Base-by-base conservation (phyloP, 2,113 vertebrate species). In the Piaya cayana region DNA sequence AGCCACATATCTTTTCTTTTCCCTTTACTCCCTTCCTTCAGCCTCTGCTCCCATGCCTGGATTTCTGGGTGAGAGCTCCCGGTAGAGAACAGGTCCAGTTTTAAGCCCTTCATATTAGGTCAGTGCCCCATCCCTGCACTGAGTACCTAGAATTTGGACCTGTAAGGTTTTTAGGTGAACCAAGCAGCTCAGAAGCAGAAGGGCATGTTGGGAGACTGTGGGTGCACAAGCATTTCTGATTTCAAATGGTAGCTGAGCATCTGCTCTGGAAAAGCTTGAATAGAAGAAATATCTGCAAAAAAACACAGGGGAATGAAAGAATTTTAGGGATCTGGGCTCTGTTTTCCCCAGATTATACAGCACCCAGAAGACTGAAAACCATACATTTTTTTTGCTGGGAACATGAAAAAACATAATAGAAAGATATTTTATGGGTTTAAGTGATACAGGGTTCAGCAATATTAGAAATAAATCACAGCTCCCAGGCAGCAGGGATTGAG, bases 191-290 rank as follows among this genome's bases (percentile, higher is more conserved):
- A 45, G 37, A 39, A 80, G 9, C 7, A 36, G 27, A 43, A 63
- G 19, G 70, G 0, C 5, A 2, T 8, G 0, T 23, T 58, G 34
- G 10, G 13, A 59, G 5, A n/a, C 8, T 8, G 39, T 39, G 27
- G 4, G 9, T 29, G 37, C 83, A 87, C 37, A 55, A 68, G 14
- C 12, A 75, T 36, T 69, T 62, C 30, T 42, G 39, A 18, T 12
- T 23, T 63, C 47, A 71, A 91, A 56, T 5, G 5, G 30, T 23
- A 79, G 26, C 47, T 68, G 45, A 75, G 17, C 15, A 60, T 43
- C 79, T 67, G 13, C 64, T 84, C 55, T 84, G 56, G 47, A 59
- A 71, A 84, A 87, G 8, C 11, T 12, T 58, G 27, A n/a, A 36
- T 1, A 39, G 19, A 39, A 90, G 8, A 15, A 85, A 43, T 49